Evolutionary conservation across 1,140 invertebrate genomes (phyloP), one percentile per base, ranked within the genome.

Genomic region (Macrocentrus cingulum): DNA sequence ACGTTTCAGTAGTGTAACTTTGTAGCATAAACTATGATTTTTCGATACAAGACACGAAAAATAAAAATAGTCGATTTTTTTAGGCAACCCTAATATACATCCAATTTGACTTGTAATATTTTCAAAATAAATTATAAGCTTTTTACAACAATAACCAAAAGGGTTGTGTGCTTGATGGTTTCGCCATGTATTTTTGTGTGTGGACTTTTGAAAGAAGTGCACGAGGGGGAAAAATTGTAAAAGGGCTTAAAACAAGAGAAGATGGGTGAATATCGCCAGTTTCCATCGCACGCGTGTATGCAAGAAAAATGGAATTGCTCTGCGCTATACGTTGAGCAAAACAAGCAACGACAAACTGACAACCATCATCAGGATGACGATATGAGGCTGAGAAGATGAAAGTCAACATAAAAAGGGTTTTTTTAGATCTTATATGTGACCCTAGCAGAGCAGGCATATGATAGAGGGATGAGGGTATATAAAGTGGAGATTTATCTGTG

Each of bases 231-330:
- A 42, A 51, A 51, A 51, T 34, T 15, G 25, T 29, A 41, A 58
- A 58, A 58, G 48, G 50, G 32, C 37, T 23, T 57, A 76, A 64
- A 67, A 65, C 61, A 67, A 54, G 50, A 34, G n/a, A 48, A 54
- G 59, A 62, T 57, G 60, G 51, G 52, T 41, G 44, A 51, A 34
- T 57, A 57, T 57, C 55, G 46, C 45, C 32, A 57, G 55, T 57
- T 57, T 51, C 36, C 36, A 59, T 49, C 54, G 59, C 48, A 49
- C 37, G 39, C 51, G 37, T 49, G 18, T 20, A 42, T 52, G 59
- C 42, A 39, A 48, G 44, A 54, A 23, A 55, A 45, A 37, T 50
- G 56, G 36, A 59, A 55, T 36, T n/a, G 16, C 18, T 42, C 36
- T 15, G 13, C 13, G 13, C 13, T 39, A 39, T 11, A 39, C 15